Base-by-base conservation (phyloP, 2,888 invertebrate species). In the Drosophila planitibia region DNA sequence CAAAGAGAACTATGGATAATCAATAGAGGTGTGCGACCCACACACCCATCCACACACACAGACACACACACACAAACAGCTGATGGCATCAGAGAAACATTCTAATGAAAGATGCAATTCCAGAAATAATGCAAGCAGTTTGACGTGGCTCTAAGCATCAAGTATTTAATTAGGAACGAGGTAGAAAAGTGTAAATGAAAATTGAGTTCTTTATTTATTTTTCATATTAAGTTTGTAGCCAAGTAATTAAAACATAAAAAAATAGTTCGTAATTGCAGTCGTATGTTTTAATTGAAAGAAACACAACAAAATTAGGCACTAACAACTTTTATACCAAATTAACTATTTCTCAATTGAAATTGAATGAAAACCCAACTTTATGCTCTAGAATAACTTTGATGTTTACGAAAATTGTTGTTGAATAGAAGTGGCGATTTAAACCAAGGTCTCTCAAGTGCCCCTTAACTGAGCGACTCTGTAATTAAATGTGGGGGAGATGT, bases 121-220 rank as follows among this genome's bases (percentile, higher is more conserved):
- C 63, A 54, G 69, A 63, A 59, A 68, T 65, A 62, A 55, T 65
- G 63, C 55, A 53, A 68, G 44, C n/a, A 61, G 16, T 63, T 67
- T 71, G 60, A 71, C 10, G 19, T 35, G 25, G 7, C 47, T 16
- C 28, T 5, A 32, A 59, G 35, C 47, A 44, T 22, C 33, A 60
- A 65, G 39, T 61, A 77, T 83, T 84, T 81, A 85, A 83, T 88
- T 85, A 88, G 71, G 55, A 83, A 74, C 25, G 47, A 9, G 25
- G 4, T 9, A 25, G 9, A 25, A 47, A 28, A 25, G 47, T 16
- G 16, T 16, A 47, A 47, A 25, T 47, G 16, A 25, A 47, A 47
- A 47, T 47, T 47, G 25, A 9, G 25, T 25, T 47, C 4, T 25
- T 25, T 22, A 25, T 25, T 47, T 10, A 53, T 59, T 71, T 72